Evolutionary conservation across 2,888 invertebrate genomes (phyloP), one percentile per base, ranked within the genome.

Genomic region (Drosophila imparisetae): DNA sequence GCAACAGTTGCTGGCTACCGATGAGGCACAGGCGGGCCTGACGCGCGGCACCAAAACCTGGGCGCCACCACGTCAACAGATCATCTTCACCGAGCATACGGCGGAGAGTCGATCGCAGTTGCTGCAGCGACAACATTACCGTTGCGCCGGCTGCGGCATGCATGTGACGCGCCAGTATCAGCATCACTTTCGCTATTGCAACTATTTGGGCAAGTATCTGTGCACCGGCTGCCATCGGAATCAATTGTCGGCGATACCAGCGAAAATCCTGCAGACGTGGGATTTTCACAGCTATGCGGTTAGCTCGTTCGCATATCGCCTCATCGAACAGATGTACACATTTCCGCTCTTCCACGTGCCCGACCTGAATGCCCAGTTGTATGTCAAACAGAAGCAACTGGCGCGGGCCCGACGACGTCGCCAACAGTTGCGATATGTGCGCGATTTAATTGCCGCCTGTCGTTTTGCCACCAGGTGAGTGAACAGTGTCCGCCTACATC

Each of bases 191-290:
- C 94, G 97, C 21, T 97, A 96, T 90, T 97, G 97, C 91, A 95
- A 96, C 86, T 98, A 98, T 93, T 93, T 97, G 72, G 97, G 97
- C 13, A 95, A 96, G 89, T 97, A 96, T 93, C 97, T 97, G 93
- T 98, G 98, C 90, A 96, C 97, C 15, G 96, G 96, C 53, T 98
- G 98, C 91, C 97, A 98, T 92, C 95, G 95, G 30, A 96, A 96
- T 92, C 95, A 96, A 90, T 94, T 95, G 66, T 94, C 96, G 6
- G 93, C 95, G 74, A 96, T 97, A 86, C 96, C 96, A 13, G 95
- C 95, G 6, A 94, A 95, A 91, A 94, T 96, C 70, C 91, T 96
- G 60, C 90, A 92, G 64, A 70, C 78, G 38, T 93, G 93, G 93
- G 93, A 93, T 72, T 93, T 92, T 91, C 94, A 92, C 68, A 96